Percentiles rank a stretch among this genome's conserved stretches.
These are phyloP conservation scores for Choloepus didactylus DNA, from an alignment of 2,797 vertebrate genomes.

Conservation along the genomic window DNA sequence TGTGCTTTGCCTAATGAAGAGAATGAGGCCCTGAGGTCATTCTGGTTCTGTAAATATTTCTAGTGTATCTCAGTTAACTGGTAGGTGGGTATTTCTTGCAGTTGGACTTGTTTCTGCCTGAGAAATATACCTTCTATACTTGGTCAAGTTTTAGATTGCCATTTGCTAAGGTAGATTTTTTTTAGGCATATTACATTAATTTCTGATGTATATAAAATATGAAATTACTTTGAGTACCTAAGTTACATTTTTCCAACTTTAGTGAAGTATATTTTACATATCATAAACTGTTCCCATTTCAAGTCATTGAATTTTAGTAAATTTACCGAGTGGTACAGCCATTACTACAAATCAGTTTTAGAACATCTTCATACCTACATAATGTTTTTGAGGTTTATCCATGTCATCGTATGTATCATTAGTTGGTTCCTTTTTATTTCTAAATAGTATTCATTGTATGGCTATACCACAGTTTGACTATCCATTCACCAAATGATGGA, in stretches of 20 bases:
- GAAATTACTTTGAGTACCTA: background rate
- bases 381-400: background rate
- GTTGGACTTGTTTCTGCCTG: background rate
- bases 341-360: constrained; percentile 10
- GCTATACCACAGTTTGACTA: background rate
- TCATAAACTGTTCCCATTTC: background rate
- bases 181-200: background rate
- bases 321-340: background rate
- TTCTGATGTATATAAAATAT: constrained; percentile 27
- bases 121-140: background rate
- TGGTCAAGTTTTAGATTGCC: background rate
- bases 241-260: background rate
- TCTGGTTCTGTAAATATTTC: background rate
- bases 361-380: background rate
- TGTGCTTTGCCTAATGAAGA: background rate
- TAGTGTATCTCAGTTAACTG: background rate
- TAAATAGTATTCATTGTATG: background rate
- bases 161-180: background rate
- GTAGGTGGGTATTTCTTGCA: background rate
- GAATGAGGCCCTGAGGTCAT: background rate
- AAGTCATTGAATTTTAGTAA: constrained; percentile 27
- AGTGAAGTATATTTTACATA: constrained; percentile 17
- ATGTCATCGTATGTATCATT: background rate
- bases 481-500: background rate
- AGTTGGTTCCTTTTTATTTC: background rate